These are phyloP conservation scores for Ploceus nigricollis DNA, from an alignment of 2,113 vertebrate species.

Conservation along the genomic window DNA sequence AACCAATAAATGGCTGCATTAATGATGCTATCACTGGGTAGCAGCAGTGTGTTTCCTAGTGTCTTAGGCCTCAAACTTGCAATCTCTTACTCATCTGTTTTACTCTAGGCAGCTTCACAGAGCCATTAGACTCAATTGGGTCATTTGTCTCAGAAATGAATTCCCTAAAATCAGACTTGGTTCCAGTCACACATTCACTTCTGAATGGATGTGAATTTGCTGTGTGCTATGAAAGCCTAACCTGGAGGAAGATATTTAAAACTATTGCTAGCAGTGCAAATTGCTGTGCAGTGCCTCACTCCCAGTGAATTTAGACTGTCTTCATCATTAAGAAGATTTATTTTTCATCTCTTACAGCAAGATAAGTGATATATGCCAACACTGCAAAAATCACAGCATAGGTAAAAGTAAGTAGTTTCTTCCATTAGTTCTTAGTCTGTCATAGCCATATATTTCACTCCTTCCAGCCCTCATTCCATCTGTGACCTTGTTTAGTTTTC, in stretches of 20 bases:
- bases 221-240: not conserved
- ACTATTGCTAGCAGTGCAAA: not conserved
- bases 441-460: not conserved
- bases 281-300: not conserved
- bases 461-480: not conserved
- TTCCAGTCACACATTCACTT: not conserved
- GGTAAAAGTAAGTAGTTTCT: not conserved
- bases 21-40: slow-evolving; percentile 32
- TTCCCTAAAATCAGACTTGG: slow-evolving; percentile 12
- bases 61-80: not conserved
- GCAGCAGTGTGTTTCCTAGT: not conserved
- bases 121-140: slow-evolving; percentile 33
- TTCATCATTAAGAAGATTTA: not conserved
- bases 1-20: slow-evolving; percentile 30
- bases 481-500: not conserved
- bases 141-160: slow-evolving; percentile 50
- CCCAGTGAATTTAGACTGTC: not conserved
- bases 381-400: not conserved
- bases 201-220: not conserved
- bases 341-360: not conserved
- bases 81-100: slow-evolving; percentile 36
- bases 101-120: slow-evolving; percentile 31
- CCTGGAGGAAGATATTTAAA: slow-evolving; percentile 21
- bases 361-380: not conserved
- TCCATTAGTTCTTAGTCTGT: not conserved